Evolutionary conservation across 2,797 vertebrate genomes (phyloP).

Genomic region (Danio choprae): DNA sequence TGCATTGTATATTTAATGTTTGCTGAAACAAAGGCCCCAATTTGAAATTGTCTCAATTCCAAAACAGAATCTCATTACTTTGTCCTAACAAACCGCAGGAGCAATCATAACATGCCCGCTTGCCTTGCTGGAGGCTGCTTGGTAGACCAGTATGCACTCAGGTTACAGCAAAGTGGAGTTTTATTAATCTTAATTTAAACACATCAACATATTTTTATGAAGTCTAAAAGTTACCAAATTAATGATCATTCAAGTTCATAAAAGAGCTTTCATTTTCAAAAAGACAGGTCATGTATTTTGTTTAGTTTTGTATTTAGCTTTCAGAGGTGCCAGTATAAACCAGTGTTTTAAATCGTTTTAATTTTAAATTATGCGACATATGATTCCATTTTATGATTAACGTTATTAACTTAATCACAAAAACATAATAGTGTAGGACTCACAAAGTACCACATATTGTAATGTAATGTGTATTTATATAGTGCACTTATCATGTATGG

Average conservation of each 20-base stretch:
- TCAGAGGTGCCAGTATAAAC: not conserved
- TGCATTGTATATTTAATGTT: not conserved
- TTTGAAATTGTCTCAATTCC: conserved; percentile 8
- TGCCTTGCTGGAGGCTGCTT: conserved; percentile 8
- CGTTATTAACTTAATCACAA: too few species aligned
- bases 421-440: too few species aligned
- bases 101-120: not conserved
- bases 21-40: conserved; percentile 28
- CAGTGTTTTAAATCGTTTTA: not conserved
- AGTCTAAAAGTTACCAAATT: not conserved
- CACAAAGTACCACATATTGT: too few species aligned
- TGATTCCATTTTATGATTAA: not conserved
- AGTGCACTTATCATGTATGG: too few species aligned
- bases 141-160: not conserved
- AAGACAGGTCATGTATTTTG: not conserved
- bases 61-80: conserved; percentile 15
- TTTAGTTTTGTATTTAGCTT: not conserved
- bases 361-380: too few species aligned
- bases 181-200: not conserved
- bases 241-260: not conserved
- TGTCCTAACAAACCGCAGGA: not conserved
- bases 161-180: not conserved
- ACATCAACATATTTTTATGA: not conserved
- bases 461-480: too few species aligned
- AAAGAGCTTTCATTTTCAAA: not conserved